Conservation (phyloP, 2,113 vertebrate species). For the Ptychochromis oligacanthus region DNA sequence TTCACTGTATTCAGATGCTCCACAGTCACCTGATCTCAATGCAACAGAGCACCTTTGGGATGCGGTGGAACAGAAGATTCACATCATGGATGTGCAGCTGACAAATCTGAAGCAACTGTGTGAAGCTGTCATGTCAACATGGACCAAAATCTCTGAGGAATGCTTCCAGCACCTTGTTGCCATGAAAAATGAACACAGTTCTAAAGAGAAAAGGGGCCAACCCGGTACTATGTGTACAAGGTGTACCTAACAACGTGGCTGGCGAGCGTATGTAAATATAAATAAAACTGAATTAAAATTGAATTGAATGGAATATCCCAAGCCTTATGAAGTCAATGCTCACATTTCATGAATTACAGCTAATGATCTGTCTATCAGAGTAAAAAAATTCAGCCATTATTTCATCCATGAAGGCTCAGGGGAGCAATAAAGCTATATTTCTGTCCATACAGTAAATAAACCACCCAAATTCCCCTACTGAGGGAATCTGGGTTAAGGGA, state of each 20-base stretch:
- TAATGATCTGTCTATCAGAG: not conserved
- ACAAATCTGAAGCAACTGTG: not conserved
- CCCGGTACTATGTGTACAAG: not conserved
- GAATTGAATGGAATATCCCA: not conserved
- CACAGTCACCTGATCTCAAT: too few relatives aligned
- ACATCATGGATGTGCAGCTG: too few relatives aligned
- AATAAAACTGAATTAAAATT: not conserved
- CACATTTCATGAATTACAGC: not conserved
- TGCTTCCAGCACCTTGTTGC: not conserved
- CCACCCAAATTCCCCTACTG: not conserved
- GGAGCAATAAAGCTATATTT: not conserved
- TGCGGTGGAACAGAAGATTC: too few relatives aligned
- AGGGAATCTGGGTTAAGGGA: not conserved
- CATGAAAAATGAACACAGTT: not conserved
- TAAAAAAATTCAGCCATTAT: not conserved
- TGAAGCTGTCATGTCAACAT: not conserved
- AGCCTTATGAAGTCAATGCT: not conserved
- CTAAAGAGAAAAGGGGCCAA: not conserved
- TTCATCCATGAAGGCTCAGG: not conserved
- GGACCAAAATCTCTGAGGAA: not conserved
- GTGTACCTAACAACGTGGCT: too few relatives aligned
- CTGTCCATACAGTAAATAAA: not conserved
- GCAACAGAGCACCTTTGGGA: too few relatives aligned
- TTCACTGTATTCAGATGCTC: too few relatives aligned
- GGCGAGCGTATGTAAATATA: not conserved